Base-by-base conservation (phyloP, 2,888 invertebrate species). In the Ophioninae sp. region DNA sequence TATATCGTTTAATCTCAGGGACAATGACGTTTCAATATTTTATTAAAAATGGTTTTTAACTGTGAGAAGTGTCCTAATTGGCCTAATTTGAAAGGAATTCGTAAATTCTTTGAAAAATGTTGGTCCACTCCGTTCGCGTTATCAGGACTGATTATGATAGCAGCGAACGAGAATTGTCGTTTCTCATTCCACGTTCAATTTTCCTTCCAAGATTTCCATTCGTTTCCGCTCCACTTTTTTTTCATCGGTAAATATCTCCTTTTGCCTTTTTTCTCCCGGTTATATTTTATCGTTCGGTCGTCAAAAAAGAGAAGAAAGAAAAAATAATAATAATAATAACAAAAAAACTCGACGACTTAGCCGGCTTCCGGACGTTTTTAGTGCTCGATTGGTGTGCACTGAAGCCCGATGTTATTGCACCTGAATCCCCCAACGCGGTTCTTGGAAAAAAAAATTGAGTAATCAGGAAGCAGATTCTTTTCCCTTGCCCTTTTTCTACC, bases 371-470 rank as follows among this genome's bases (percentile, higher is more conserved):
- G 67, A 30, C 61, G 61, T 77, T 77, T 41, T 20, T n/a, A 44
- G n/a, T 37, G 20, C 59, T 37, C 68, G 20, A 8, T 39, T 61
- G 44, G 9, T 77, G 51, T 51, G 41, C 64, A 64, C 37, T 63
- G 51, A 23, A 63, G 51, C 71, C 58, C 44, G 64, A 41, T 71
- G 37, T 71, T 78, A 65, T 72, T 72, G 22, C 79, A 79, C 72
- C 72, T 79, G 79, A 79, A 72, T 79, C 63, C 64, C 72, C 63
- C 65, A 64, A 72, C 58, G 51, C 41, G 2, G 58, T 65, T 65
- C 64, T 56, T 65, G 44, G 72, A 79, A 71, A 30, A 30, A 30
- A 30, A 78, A 73, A 73, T 73, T 67, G 73, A 73, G 65, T 74
- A 74, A 79, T 79, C 79, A 59, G 23, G 65, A 67, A 67, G 56